Evolutionary conservation across 2,797 vertebrate genomes (phyloP).

Genomic region (Xenentodon cancila): DNA sequence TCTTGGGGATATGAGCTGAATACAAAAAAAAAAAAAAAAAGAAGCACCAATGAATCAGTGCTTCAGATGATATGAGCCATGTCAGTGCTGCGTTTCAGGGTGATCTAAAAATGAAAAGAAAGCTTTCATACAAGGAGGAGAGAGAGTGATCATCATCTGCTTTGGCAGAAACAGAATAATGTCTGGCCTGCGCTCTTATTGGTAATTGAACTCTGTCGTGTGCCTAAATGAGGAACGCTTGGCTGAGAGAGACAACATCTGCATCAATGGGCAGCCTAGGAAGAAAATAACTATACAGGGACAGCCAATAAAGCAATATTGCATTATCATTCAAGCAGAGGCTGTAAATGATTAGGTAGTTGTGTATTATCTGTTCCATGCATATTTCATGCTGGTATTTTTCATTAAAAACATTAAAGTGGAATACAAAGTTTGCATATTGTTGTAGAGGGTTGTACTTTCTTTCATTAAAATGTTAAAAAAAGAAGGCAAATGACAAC

Average conservation of each 20-base stretch:
- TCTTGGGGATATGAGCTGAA: slow-evolving; percentile 28
- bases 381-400: slow-evolving; percentile 17
- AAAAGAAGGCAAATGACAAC: slow-evolving; percentile 1
- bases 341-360: slow-evolving; percentile 12
- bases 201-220: slow-evolving; percentile 69
- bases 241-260: slow-evolving; percentile 47
- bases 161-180: slow-evolving; percentile 55
- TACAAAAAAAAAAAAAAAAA: slow-evolving; percentile 40
- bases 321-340: slow-evolving; percentile 28
- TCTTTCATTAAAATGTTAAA: slow-evolving; percentile 25
- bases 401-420: slow-evolving; percentile 17
- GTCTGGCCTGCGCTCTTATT: slow-evolving; percentile 45
- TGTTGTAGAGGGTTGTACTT: not conserved
- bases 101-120: slow-evolving; percentile 63
- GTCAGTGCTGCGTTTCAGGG: slow-evolving; percentile 42
- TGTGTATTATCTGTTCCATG: slow-evolving; percentile 3
- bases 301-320: slow-evolving; percentile 23
- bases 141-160: slow-evolving; percentile 53
- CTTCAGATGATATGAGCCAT: slow-evolving; percentile 48
- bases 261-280: slow-evolving; percentile 30
- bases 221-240: slow-evolving; percentile 47
- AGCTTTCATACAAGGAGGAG: slow-evolving; percentile 35
- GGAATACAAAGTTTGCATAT: slow-evolving; percentile 4
- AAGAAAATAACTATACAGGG: slow-evolving; percentile 39
- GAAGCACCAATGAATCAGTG: slow-evolving; percentile 26